Base-by-base conservation (phyloP, 1,140 invertebrate species). In the Diorhabda sublineata region DNA sequence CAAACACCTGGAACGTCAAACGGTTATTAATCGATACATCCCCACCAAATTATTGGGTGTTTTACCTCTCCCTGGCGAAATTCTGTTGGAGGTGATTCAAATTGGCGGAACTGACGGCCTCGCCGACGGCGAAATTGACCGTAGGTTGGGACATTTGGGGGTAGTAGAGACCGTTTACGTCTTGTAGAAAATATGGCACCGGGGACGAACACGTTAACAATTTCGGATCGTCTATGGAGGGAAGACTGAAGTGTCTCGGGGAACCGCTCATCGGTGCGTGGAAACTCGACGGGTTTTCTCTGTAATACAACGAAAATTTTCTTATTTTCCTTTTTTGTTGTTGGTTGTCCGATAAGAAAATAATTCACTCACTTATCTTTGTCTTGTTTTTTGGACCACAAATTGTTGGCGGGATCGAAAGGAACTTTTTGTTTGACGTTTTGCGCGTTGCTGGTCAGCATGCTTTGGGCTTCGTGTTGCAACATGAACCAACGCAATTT, bases 401-500 rank as follows among this genome's bases (percentile, higher is more conserved):
- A 68, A 59, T 76, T 75, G 42, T 67, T 68, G 2, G 73, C 70
- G 2, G 90, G 90, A 78, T 89, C 87, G 79, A 92, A 92, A 68
- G 90, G 90, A 64, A 91, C 87, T 67, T 87, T 85, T 72, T 91
- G 89, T 79, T 91, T 90, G 1, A 91, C 89, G 73, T 91, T 91
- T 59, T 87, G 86, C 9, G 89, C 91, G 73, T 89, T 86, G 11
- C 89, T 90, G 0, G 91, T 82, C 0, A 92, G 77, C 3, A 92
- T 82, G 74, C 90, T 88, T 78, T 92, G 91, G 3, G 90, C 91
- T 80, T 92, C 90, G 74, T 87, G 87, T 0, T 90, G 90, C 59
- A 96, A 81, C 84, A 96, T 89, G 79, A 95, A 96, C 94, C 94
- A 96, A 65, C 93, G 83, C 8, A 95, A 81, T 63, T 85, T 83